phyloP scores from a whole-genome alignment of 2,113 vertebrate species.

The Alces alces region DNA sequence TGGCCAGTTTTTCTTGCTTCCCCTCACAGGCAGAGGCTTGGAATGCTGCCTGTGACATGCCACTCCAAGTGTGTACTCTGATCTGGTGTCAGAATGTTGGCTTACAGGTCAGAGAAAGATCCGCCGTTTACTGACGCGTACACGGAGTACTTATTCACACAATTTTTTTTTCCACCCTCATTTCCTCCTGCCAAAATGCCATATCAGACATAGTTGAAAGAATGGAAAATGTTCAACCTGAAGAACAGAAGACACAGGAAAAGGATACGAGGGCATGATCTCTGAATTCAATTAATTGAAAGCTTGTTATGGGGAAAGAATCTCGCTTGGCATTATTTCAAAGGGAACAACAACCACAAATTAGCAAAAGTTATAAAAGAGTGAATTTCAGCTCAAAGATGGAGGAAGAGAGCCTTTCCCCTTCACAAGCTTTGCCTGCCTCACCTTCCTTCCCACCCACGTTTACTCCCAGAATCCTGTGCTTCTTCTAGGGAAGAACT shows the following conservation, averaged over 20 bases:
- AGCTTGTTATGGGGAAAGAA: not conserved
- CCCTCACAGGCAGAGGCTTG: not conserved
- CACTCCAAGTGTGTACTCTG: not conserved
- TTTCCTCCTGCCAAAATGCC: conserved; percentile 38
- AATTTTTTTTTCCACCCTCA: not conserved
- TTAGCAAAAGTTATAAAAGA: not conserved
- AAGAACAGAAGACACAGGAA: not conserved
- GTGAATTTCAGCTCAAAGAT: not conserved
- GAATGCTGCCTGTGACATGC: not conserved
- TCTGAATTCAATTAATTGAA: not conserved
- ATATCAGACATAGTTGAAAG: conserved; percentile 45
- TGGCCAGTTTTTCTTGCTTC: conserved; percentile 47
- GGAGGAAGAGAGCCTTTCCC: not conserved
- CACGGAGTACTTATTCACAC: conserved; percentile 4
- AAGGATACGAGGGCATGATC: not conserved
- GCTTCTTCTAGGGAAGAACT: not conserved
- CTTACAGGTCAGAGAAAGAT: conserved; percentile 3
- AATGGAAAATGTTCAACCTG: not conserved
- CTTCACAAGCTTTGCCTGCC: not conserved
- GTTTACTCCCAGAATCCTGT: not conserved
- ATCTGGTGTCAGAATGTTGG: conserved; percentile 45
- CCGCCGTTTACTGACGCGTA: not conserved
- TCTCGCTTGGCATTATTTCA: not conserved
- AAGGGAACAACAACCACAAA: not conserved
- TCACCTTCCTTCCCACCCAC: not conserved